phyloP scores from a whole-genome alignment of 2,113 vertebrate genomes.

The Notarius lentiginosus region DNA sequence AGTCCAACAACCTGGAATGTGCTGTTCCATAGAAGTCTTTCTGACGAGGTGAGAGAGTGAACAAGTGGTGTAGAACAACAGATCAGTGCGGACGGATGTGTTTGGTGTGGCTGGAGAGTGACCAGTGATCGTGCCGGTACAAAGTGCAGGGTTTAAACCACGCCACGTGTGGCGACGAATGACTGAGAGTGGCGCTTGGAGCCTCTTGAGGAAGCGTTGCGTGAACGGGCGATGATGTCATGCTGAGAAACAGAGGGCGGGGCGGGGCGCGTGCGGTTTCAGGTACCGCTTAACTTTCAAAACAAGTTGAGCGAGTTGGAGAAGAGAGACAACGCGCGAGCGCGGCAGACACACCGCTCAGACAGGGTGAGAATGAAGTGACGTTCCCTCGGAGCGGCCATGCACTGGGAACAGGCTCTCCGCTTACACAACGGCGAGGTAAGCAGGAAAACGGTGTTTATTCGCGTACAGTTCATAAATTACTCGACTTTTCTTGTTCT shows the following conservation, averaged over 20 bases:
- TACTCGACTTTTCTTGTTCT: neutral
- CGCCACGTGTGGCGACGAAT: slow-evolving; percentile 15
- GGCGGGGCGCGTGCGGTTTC: slow-evolving; percentile 52
- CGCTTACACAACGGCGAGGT: slow-evolving; percentile 72
- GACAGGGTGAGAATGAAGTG: neutral
- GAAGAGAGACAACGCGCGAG: neutral
- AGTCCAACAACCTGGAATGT: too few relatives aligned
- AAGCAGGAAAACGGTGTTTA: slow-evolving; percentile 44
- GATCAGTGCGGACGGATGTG: neutral
- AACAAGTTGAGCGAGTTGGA: slow-evolving; percentile 53
- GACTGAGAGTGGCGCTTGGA: slow-evolving; percentile 41
- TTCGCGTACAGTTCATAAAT: neutral
- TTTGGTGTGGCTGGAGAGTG: neutral
- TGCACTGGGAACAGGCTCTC: slow-evolving; percentile 76
- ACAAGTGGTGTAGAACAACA: neutral
- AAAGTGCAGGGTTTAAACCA: slow-evolving; percentile 3
- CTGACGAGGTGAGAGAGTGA: neutral
- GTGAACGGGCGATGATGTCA: slow-evolving; percentile 66
- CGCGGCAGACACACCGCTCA: neutral
- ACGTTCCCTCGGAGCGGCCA: slow-evolving; percentile 46
- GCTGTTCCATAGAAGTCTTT: too few relatives aligned
- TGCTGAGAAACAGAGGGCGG: neutral
- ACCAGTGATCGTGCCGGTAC: neutral
- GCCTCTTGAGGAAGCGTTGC: slow-evolving; percentile 9
- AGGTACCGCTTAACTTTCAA: slow-evolving; percentile 67